Conservation (phyloP, 53 echinoderm and acorn worm species). For the Astropecten irregularis region DNA sequence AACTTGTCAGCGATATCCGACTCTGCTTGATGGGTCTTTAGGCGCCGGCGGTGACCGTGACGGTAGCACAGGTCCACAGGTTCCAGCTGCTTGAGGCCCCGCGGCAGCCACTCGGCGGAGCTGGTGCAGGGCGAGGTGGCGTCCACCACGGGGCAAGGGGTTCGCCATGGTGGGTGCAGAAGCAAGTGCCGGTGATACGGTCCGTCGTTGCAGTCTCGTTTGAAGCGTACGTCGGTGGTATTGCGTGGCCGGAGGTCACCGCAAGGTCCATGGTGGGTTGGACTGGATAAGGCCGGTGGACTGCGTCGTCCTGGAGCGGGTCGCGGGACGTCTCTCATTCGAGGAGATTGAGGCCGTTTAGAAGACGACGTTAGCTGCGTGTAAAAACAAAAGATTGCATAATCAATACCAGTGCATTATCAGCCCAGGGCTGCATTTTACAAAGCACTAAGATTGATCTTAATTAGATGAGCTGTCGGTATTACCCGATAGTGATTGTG, state of each 20-base stretch:
- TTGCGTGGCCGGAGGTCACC: constrained; percentile 2
- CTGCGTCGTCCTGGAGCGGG: neutral
- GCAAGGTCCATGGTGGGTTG: constrained; percentile 2
- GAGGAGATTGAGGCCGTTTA: constrained; percentile 2
- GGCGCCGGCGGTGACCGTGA: constrained; percentile 30
- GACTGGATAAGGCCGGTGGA: constrained; percentile 9
- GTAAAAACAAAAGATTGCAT: neutral
- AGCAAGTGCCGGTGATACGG: neutral
- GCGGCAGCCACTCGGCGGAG: constrained; percentile 20
- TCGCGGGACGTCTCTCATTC: constrained; percentile 12
- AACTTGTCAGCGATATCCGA: neutral
- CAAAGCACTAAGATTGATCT: no score
- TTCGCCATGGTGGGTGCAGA: constrained; percentile 25
- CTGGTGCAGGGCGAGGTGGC: neutral
- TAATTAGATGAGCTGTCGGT: no score
- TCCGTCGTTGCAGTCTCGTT: neutral
- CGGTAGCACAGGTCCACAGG: constrained; percentile 29
- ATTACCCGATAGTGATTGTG: no score
- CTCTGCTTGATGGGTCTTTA: neutral
- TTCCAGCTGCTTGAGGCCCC: constrained; percentile 37
- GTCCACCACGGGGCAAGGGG: constrained; percentile 11
- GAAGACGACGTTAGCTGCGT: neutral
- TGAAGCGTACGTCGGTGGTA: neutral
- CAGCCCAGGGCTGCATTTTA: neutral
- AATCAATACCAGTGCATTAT: neutral